phyloP scores from a whole-genome alignment of 2,797 vertebrate species.

The Esox lucius region DNA sequence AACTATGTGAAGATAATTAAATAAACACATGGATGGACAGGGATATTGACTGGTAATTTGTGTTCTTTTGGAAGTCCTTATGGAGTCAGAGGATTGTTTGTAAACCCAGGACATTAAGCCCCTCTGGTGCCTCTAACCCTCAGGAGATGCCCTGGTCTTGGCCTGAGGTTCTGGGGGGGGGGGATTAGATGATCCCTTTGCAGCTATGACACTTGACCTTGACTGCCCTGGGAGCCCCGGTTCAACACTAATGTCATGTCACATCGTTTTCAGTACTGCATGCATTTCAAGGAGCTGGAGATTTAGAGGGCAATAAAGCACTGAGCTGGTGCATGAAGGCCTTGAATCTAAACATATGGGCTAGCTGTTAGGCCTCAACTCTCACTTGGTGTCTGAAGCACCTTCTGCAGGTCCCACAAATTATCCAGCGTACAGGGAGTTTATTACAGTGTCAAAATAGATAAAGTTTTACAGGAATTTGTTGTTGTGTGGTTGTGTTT shows the following conservation, averaged over 20 bases:
- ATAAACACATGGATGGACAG: not conserved
- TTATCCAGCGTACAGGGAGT: not conserved
- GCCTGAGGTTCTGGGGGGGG: constrained; percentile 20
- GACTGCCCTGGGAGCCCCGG: constrained; percentile 4
- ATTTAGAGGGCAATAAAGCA: not conserved
- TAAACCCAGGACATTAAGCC: constrained; percentile 27
- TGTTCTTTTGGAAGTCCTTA: constrained; percentile 30
- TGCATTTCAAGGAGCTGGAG: constrained; percentile 20
- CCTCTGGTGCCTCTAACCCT: constrained; percentile 6
- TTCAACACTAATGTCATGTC: constrained; percentile 27
- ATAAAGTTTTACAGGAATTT: constrained; percentile 13
- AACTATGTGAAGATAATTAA: not conserved
- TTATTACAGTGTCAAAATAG: constrained; percentile 7
- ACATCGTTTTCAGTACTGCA: not conserved
- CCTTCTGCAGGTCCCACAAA: constrained; percentile 19
- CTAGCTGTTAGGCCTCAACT: not conserved
- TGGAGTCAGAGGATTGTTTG: constrained; percentile 30
- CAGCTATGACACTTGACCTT: constrained; percentile 49
- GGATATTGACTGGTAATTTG: constrained; percentile 32
- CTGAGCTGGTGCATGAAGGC: not conserved
- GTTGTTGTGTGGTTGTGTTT: constrained; percentile 3
- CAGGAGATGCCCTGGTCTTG: not conserved
- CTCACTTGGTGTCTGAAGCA: not conserved
- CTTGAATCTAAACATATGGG: not conserved
- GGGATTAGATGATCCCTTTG: constrained; percentile 40